Base-by-base conservation (phyloP, 2,797 vertebrate genomes). In the Tolypeutes matacus region DNA sequence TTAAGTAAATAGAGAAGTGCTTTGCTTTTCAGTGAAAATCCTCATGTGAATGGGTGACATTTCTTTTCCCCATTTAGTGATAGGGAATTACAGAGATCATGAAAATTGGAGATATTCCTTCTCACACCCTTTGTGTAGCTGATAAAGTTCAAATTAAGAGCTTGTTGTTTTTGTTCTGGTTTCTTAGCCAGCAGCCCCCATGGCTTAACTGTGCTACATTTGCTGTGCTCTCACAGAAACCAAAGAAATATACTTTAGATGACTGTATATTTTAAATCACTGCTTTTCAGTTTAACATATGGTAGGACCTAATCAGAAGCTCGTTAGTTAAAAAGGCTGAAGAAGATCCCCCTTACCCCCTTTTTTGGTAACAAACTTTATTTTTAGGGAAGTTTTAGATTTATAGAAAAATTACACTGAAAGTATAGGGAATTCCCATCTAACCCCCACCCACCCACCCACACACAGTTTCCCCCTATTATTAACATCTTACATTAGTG, bases 1-100 rank as follows among this genome's bases (percentile, higher is more conserved):
- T 98, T 97, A 97, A 96, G 87, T 96, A 98, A 98, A 98, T 95
- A 97, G 91, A 97, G 95, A 98, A 98, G 94, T 96, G 89, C 93
- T 97, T 96, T 89, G 73, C 83, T 97, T 98, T 97, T 98, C 95
- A 97, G 42, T 95, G 97, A 97, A 97, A 94, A 56, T 78, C 87
- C 95, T 97, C 95, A 95, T 95, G 96, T 97, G 92, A 96, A 93
- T 80, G 95, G 96, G 93, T 93, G 95, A 36, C 62, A 86, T 96
- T 96, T 96, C 93, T 39, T 25, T 17, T 2, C 2, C 23, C 93
- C 87, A 89, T 97, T 96, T 88, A 94, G 39, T 91, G 85, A 96
- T 95, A 95, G 83, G 92, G 96, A 97, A 93, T 94, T 94, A 95
- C 69, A 95, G 72, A 86, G 97, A 97, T 96, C 94, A 92, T 95